Percentiles rank a stretch among this genome's conserved stretches.
These are phyloP conservation scores for Muntiacus reevesi DNA, from an alignment of 2,113 vertebrate species.

Conservation along the genomic window DNA sequence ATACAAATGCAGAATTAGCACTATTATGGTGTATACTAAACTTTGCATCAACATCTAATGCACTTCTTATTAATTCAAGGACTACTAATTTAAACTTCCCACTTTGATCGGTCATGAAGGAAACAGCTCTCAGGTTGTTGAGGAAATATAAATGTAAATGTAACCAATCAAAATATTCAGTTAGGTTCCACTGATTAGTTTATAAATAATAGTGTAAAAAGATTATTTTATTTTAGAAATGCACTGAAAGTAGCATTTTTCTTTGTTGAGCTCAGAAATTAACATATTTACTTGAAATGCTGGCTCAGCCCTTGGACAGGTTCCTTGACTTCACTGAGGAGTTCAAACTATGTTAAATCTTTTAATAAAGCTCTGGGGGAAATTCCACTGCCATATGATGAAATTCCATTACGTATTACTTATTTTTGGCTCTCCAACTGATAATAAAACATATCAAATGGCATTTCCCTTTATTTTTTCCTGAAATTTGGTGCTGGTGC, in stretches of 20 bases:
- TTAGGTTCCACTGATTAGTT: background rate
- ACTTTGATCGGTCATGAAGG: background rate
- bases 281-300: slow-evolving; percentile 60
- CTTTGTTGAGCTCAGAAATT: slow-evolving; percentile 56
- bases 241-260: slow-evolving; percentile 12
- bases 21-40: background rate
- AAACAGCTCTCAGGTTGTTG: background rate
- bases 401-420: slow-evolving; percentile 68
- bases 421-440: slow-evolving; percentile 51
- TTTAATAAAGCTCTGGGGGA: slow-evolving; percentile 68
- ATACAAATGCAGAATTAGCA: background rate
- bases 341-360: slow-evolving; percentile 62
- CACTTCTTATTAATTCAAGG: background rate
- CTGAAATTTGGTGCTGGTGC: background rate
- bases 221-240: slow-evolving; percentile 16
- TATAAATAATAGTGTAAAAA: slow-evolving; percentile 2
- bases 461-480: slow-evolving; percentile 39
- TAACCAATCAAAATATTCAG: slow-evolving; percentile 22
- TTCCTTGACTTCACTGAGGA: slow-evolving; percentile 28
- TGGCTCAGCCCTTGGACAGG: slow-evolving; percentile 56
- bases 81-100: background rate
- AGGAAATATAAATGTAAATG: slow-evolving; percentile 19
- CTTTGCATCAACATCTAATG: background rate
- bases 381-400: slow-evolving; percentile 59
- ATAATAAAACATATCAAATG: slow-evolving; percentile 59